phyloP scores from a whole-genome alignment of 2,797 vertebrate species.

The Rallus crepitans region DNA sequence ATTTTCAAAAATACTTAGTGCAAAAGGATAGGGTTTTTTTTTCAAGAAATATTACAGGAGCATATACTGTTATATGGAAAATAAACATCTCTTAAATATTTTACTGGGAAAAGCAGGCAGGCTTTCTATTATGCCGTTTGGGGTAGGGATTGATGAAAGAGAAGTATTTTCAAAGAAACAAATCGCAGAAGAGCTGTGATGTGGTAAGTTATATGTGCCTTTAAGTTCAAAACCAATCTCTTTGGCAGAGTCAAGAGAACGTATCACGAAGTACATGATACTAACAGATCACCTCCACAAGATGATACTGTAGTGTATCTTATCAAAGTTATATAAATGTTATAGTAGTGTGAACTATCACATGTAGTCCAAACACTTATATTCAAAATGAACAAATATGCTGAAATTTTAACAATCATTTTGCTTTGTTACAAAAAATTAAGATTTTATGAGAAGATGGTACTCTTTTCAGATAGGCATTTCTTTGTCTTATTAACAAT shows the following conservation, averaged over 20 bases:
- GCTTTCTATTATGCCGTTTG: not conserved
- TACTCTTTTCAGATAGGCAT: not conserved
- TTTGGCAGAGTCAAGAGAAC: constrained; percentile 36
- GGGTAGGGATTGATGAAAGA: not conserved
- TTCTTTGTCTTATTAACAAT: constrained; percentile 15
- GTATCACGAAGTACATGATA: not conserved
- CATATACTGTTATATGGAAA: constrained; percentile 63
- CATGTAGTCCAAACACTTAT: not conserved
- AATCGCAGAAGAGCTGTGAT: constrained; percentile 1
- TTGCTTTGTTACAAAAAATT: constrained; percentile 61
- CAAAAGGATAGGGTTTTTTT: constrained; percentile 46
- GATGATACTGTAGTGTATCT: not conserved
- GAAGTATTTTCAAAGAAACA: constrained; percentile 37
- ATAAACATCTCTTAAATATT: constrained; percentile 55
- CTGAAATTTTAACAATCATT: constrained; percentile 48
- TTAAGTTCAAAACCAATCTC: constrained; percentile 11
- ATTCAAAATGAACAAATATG: not conserved
- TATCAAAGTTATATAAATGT: constrained; percentile 21
- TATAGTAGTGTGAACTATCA: not conserved
- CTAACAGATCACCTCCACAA: not conserved
- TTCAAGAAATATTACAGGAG: constrained; percentile 62
- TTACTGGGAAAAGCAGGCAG: constrained; percentile 38
- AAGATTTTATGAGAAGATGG: not conserved
- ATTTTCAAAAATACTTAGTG: constrained; percentile 75
- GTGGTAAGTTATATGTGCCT: constrained; percentile 9